A percentile compares a stretch with the other conserved stretches of the same genome.
Evolutionary conservation across 2,113 vertebrate genomes (phyloP).

Genomic region (Podarcis raffonei): DNA sequence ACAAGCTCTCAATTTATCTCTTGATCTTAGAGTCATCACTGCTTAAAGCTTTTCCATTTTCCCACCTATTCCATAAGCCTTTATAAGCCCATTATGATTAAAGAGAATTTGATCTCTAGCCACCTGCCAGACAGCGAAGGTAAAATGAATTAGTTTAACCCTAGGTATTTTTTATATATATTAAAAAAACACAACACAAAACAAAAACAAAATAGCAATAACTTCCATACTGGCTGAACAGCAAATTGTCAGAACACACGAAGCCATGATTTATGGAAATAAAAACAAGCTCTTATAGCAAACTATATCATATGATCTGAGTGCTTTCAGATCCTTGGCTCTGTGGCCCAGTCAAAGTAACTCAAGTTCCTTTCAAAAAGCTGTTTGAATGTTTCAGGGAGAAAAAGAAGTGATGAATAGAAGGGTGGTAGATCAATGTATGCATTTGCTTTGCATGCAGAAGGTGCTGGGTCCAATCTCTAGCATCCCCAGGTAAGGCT

Average conservation of each 20-base stretch:
- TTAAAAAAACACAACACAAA: too few species aligned
- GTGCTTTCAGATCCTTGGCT: neutral
- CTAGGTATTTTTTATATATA: constrained; percentile 32
- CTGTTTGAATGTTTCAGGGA: neutral
- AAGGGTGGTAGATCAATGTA: too few species aligned
- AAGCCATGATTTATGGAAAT: constrained; percentile 14
- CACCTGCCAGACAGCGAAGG: constrained; percentile 44
- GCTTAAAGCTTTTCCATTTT: constrained; percentile 60
- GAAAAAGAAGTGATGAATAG: neutral
- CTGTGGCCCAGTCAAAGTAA: neutral
- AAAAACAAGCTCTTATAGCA: neutral
- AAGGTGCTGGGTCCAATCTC: too few species aligned
- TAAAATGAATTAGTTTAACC: constrained; percentile 64
- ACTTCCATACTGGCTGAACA: constrained; percentile 57
- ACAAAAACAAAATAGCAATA: constrained; percentile 36
- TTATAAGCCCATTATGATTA: constrained; percentile 74
- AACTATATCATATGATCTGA: neutral
- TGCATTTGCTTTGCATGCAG: too few species aligned
- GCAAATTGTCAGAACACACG: constrained; percentile 56
- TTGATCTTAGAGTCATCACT: constrained; percentile 58
- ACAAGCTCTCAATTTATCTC: constrained; percentile 49
- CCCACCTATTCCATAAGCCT: constrained; percentile 45
- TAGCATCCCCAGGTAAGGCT: too few species aligned
- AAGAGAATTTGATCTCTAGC: constrained; percentile 61
- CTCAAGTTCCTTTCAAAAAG: neutral